These are phyloP conservation scores for Petroica traversi DNA, from an alignment of 2,113 vertebrate species.

Conservation along the genomic window DNA sequence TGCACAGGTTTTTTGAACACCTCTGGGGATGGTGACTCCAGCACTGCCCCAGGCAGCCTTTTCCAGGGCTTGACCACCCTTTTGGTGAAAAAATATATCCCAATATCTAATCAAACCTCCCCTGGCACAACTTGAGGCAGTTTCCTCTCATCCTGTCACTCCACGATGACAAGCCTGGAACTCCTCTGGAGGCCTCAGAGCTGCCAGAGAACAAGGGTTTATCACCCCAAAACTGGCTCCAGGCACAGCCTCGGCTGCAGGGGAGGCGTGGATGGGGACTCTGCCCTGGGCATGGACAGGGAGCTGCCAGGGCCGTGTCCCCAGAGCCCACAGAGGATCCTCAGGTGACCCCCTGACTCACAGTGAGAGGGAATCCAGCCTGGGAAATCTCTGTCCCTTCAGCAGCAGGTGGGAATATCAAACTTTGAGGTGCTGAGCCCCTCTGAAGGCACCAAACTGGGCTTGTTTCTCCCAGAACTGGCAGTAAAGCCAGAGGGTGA, in stretches of 20 bases:
- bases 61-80: background rate
- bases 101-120: background rate
- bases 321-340: background rate
- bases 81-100: background rate
- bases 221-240: background rate
- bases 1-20: background rate
- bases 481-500: background rate
- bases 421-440: background rate
- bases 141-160: background rate
- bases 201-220: background rate
- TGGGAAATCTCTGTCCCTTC: background rate
- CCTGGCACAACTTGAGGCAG: background rate
- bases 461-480: fast-evolving
- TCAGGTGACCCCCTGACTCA: background rate
- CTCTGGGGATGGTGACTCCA: background rate
- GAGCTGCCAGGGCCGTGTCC: background rate
- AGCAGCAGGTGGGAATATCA: background rate
- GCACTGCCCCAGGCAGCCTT: background rate
- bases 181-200: background rate
- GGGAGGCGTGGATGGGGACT: background rate
- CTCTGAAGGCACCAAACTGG: background rate
- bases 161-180: background rate
- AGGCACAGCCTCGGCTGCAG: background rate
- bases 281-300: background rate
- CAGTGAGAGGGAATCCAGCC: background rate